Evolutionary conservation across 2,113 vertebrate genomes (phyloP).

Genomic region (Calidris pygmaea): DNA sequence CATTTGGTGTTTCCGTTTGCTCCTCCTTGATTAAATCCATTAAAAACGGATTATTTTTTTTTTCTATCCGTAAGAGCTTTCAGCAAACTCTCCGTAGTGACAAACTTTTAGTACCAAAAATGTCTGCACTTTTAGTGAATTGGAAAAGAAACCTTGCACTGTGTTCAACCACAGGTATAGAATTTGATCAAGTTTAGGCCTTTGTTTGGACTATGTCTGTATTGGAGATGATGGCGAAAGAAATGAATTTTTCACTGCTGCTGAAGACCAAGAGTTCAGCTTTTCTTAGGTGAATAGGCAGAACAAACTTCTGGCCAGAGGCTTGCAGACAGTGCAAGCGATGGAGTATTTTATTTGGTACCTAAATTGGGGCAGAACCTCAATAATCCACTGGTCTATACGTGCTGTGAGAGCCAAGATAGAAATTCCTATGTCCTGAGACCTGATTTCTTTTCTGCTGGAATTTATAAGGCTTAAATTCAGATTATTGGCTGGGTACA

Average conservation of each 20-base stretch:
- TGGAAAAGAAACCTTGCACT: neutral
- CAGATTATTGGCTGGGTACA: neutral
- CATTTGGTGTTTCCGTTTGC: slow-evolving; percentile 47
- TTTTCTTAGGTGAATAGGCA: neutral
- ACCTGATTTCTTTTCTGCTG: neutral
- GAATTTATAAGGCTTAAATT: neutral
- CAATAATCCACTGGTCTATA: neutral
- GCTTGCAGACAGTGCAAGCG: neutral
- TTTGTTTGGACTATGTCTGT: neutral
- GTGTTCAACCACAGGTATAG: neutral
- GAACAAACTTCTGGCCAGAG: neutral
- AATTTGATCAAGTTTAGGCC: neutral
- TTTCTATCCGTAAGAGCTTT: neutral
- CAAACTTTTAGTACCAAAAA: neutral
- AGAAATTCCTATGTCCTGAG: neutral
- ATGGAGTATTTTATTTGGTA: neutral
- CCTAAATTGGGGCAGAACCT: neutral
- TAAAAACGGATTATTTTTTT: neutral
- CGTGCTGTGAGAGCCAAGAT: neutral
- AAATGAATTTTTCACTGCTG: neutral
- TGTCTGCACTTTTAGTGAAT: neutral
- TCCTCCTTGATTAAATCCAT: slow-evolving; percentile 36
- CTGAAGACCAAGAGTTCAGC: neutral
- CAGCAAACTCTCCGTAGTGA: neutral
- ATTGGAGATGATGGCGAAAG: neutral